These are phyloP conservation scores for Gopherus evgoodei DNA, from an alignment of 2,113 vertebrate genomes.

Conservation along the genomic window DNA sequence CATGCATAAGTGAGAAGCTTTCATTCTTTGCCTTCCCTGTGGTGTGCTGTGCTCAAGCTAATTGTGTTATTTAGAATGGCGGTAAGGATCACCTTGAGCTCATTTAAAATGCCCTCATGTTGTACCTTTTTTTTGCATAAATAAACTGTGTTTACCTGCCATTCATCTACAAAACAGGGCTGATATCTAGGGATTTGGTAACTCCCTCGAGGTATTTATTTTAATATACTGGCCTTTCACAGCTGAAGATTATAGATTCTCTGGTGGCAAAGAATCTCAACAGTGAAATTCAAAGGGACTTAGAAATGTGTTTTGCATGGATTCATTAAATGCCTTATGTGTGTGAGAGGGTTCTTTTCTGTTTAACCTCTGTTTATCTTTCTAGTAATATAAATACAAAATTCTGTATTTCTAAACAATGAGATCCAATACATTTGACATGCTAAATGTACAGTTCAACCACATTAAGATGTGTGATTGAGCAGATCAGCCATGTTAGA, in stretches of 20 bases:
- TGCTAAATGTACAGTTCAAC: accelerated
- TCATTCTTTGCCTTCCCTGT: not conserved
- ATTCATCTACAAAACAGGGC: conserved; percentile 27
- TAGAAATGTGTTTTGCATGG: conserved; percentile 10
- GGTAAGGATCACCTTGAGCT: not conserved
- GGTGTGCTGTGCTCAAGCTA: accelerated
- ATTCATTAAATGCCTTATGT: conserved; percentile 3
- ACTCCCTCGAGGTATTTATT: conserved; percentile 32
- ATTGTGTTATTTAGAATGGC: not conserved
- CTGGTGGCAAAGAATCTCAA: not conserved
- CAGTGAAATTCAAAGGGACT: not conserved
- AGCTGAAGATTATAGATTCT: conserved; percentile 18
- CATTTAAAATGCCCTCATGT: not conserved
- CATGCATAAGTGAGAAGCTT: not conserved
- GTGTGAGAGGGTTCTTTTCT: not conserved
- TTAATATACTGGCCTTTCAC: conserved; percentile 22
- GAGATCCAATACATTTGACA: not conserved
- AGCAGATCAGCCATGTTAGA: not conserved
- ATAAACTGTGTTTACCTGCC: not conserved
- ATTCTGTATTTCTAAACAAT: not conserved
- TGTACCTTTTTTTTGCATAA: not conserved
- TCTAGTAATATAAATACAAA: accelerated
- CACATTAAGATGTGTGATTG: not conserved
- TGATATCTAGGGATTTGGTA: not conserved
- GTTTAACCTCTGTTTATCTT: not conserved